Evolutionary conservation across 2,797 vertebrate species (phyloP), one percentile per base, ranked within the genome.

Genomic region (Gallinago solitaria): DNA sequence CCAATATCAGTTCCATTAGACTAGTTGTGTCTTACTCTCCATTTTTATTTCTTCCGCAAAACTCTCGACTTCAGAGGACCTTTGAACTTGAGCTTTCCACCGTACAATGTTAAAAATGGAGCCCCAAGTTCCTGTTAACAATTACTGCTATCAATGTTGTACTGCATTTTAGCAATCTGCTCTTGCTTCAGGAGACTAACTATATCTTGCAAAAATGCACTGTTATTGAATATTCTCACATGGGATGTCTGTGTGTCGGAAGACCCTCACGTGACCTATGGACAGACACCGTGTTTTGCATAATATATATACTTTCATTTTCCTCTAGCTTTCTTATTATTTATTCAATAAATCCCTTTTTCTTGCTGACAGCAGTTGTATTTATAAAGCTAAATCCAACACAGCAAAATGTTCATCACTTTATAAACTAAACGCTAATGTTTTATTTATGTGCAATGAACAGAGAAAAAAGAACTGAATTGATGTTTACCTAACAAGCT

Each of bases 401-500:
- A 95, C 97, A 98, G 98, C 97, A 98, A 98, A 98, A 98, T 98
- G 98, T 98, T 98, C 98, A 98, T 98, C 98, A 98, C 98, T 98
- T 98, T 98, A 98, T 98, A 98, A 98, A 98, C 98, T 98, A 97
- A 98, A 98, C 92, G 96, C 96, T 98, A 97, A 98, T 98, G 98
- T 98, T 99, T 98, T 99, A 98, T 99, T 99, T 98, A 99, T 98
- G 97, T 98, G 94, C 98, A 94, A 97, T 97, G 98, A 98, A 98
- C 97, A 98, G 97, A 98, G 97, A 98, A 98, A 97, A 98, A 98
- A 97, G 97, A 97, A 97, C 96, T 97, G 97, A 98, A 98, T 98
- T 98, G 98, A 98, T 99, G 98, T 99, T 99, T 98, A 98, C 98
- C 98, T 98, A 98, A 98, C 98, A 98, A 98, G 97, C 97, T 97